Evolutionary conservation across 2,888 invertebrate genomes (phyloP).

Genomic region (Orthosia incerta): DNA sequence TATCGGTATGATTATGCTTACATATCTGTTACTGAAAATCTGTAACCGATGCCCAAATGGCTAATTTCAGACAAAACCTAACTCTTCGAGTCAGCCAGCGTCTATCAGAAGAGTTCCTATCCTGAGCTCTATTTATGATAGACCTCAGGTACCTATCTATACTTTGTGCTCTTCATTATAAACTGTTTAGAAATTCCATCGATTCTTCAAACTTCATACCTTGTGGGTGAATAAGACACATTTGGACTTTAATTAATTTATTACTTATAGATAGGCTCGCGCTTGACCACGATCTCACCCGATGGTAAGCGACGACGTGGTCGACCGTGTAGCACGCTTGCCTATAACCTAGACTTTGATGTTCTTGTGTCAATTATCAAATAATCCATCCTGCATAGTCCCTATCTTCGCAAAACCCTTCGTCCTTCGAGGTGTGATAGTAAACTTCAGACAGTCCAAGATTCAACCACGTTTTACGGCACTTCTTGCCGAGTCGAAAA

Average conservation of each 20-base stretch:
- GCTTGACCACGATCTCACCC: too few relatives aligned
- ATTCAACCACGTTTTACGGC: constrained; percentile 44
- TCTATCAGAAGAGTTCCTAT: not conserved
- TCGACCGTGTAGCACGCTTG: too few relatives aligned
- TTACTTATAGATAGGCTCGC: too few relatives aligned
- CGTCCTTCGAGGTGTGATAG: not conserved
- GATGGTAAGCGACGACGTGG: too few relatives aligned
- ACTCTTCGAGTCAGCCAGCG: not conserved
- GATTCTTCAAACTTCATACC: not conserved
- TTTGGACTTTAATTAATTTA: too few relatives aligned
- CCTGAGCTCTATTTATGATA: not conserved
- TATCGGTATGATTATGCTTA: too few relatives aligned
- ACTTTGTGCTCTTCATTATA: not conserved
- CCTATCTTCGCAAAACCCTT: constrained; percentile 11
- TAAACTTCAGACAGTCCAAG: constrained; percentile 12
- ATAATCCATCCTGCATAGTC: not conserved
- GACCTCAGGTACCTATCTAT: too few relatives aligned
- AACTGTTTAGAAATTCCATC: not conserved
- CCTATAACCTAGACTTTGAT: too few relatives aligned
- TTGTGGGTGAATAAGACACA: too few relatives aligned
- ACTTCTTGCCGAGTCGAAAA: constrained; percentile 31
- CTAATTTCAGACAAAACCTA: too few relatives aligned
- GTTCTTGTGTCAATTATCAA: not conserved
- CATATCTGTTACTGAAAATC: too few relatives aligned
- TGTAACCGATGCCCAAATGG: too few relatives aligned